Evolutionary conservation across 2,797 vertebrate genomes (phyloP), one percentile per base, ranked within the genome.

Genomic region (Gymnothorax reevesii): DNA sequence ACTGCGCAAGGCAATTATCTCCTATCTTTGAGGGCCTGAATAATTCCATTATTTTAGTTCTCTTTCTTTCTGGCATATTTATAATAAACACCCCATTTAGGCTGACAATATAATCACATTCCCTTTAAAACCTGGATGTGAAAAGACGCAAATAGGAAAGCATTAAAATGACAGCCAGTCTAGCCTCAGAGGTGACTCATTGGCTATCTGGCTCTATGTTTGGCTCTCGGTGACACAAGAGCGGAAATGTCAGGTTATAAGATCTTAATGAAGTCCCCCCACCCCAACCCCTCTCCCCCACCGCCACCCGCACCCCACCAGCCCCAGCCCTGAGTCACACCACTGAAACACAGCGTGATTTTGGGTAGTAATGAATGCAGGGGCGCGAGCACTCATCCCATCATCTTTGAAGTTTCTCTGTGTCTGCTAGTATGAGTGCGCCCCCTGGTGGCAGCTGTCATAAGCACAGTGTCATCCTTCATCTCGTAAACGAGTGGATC

Each of bases 141-240:
- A 86, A 75, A 79, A 10, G 57, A 85, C 2, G 54, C 27, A 59
- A 62, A 59, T 42, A 59, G 2, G 49, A 20, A 20, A 13, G 33
- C 62, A 22, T 85, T 80, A 27, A 86, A 66, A 82, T 69, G 57
- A 59, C 25, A 60, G 33, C 25, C 57, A 59, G 7, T 49, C n/a
- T 20, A 17, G 77, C 25, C 64, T 77, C 27, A 15, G 52, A 54
- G 59, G n/a, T 4, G 2, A 49, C 27, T 20, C 25, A 10, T 55
- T 9, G 52, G 49, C 9, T 82, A 66, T 3, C 22, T 9, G 10
- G 57, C 13, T 66, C 42, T 54, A 54, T n/a, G 59, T 42, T 6
- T 6, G 12, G 52, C 25, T 66, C 64, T 69, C 10, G 22, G 9
- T 42, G 57, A 64, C 33, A 54, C 62, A 64, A 66, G 83, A 12